These are phyloP conservation scores for Ciconia maguari DNA, from an alignment of 2,113 vertebrate genomes.

Conservation along the genomic window DNA sequence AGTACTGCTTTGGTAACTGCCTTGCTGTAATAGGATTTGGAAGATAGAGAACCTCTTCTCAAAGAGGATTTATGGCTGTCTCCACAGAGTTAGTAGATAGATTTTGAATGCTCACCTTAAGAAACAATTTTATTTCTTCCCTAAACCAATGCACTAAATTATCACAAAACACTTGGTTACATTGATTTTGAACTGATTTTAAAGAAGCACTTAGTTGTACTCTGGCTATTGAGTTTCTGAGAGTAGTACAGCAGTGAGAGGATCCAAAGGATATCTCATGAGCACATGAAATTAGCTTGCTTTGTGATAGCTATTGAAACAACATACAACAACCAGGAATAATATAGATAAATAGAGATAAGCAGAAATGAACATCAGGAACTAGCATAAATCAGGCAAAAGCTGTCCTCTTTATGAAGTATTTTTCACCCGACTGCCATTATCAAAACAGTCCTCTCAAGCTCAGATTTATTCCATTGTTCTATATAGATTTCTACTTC, in stretches of 20 bases:
- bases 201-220: not conserved
- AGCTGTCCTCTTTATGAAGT: not conserved
- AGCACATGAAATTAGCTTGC: not conserved
- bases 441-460: not conserved
- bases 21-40: not conserved
- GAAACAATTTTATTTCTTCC: not conserved
- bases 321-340: not conserved
- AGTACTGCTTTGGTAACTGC: not conserved
- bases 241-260: not conserved
- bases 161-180: not conserved
- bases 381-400: not conserved
- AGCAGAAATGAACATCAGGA: not conserved
- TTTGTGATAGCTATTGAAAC: not conserved
- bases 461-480: not conserved
- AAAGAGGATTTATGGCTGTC: not conserved
- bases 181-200: conserved; percentile 6
- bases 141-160: not conserved
- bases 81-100: not conserved
- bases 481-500: not conserved
- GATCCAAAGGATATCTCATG: not conserved
- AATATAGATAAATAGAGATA: not conserved
- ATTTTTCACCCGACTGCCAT: not conserved
- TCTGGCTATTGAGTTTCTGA: not conserved
- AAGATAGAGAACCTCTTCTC: not conserved
- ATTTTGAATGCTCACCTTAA: not conserved